phyloP scores from a whole-genome alignment of 2,113 vertebrate genomes.

The Piprites chloris region DNA sequence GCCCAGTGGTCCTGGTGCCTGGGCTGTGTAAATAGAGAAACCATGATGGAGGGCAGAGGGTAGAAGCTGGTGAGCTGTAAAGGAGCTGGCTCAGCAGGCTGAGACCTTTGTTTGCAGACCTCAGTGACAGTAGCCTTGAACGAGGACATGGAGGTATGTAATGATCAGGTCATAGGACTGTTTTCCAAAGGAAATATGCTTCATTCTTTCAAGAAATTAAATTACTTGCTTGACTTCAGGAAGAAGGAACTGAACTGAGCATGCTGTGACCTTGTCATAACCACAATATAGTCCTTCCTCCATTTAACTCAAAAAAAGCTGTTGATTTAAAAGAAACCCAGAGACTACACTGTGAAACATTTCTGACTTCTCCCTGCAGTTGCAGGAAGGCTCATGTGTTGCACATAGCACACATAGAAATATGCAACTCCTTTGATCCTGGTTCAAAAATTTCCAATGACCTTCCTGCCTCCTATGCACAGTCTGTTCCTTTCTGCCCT shows the following conservation, averaged over 20 bases:
- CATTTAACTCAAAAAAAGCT: neutral
- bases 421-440: neutral
- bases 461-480: neutral
- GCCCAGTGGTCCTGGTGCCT: fast-evolving
- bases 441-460: neutral
- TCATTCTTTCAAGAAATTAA: neutral
- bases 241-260: neutral
- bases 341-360: neutral
- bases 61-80: neutral
- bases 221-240: neutral
- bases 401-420: neutral
- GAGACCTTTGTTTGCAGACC: neutral
- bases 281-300: neutral
- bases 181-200: neutral
- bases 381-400: neutral
- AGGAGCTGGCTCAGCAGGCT: neutral
- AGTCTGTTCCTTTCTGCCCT: neutral
- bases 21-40: neutral
- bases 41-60: fast-evolving
- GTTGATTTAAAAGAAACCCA: neutral
- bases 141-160: neutral
- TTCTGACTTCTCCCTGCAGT: neutral
- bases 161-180: neutral
- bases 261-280: neutral
- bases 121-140: neutral